Evolutionary conservation across 2,113 vertebrate species (phyloP), one percentile per base, ranked within the genome.

Genomic region (Carassius carassius): DNA sequence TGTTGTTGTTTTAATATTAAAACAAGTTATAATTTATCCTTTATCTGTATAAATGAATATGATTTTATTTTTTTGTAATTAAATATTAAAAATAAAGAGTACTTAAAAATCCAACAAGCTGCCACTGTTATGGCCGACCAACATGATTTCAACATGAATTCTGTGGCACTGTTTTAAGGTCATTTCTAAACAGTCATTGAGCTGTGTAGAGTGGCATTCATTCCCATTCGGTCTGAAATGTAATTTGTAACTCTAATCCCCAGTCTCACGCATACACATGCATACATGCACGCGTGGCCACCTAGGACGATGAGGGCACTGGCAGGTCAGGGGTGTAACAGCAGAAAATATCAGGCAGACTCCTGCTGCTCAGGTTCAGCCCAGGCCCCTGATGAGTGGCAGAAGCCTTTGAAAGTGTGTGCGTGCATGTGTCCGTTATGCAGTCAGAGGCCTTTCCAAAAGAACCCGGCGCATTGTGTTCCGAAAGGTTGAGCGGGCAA

Each of bases 301-400:
- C 25, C 5, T 35, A 51, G 73, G 51, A 81, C 78, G 82, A 86
- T 51, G 56, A 88, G 85, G 70, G 67, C 81, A 83, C 69, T 4
- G 58, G 44, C 81, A 84, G 87, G 87, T 88, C 72, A 86, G 69
- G 29, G 78, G 85, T 84, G 77, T 86, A 77, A 86, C 19, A 65
- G 84, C 84, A 86, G 81, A 88, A 88, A 88, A 88, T 88, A 88
- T 88, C 87, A 81, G 76, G 23, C 84, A 49, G 62, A 35, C 78
- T 81, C 37, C 44, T 51, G 44, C 85, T 88, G 87, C 82, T 86
- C 82, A 84, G 77, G 62, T 86, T 85, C 80, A 88, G 87, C 70
- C 76, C 67, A 35, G 44, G 62, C 32, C 32, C 32, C 56, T 29
- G 7, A 62, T 88, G 87, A 88, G 65, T 88, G 84, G 75, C 87